A percentile compares a stretch with the other conserved stretches of the same genome.
phyloP scores from a whole-genome alignment of 2,888 invertebrate species.

The Trichopoda pennipes region DNA sequence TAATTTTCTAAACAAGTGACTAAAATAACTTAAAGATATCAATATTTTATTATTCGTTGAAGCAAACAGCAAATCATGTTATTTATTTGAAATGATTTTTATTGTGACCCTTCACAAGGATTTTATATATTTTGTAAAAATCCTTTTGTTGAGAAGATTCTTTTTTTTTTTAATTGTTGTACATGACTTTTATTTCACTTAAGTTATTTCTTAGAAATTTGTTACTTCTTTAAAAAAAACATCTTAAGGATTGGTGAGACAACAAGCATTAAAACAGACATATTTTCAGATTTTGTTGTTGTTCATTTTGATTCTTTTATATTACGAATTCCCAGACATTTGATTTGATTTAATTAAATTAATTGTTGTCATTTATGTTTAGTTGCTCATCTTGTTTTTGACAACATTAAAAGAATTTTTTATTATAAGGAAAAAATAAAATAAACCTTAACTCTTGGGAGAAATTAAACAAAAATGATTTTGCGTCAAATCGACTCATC shows the following conservation, averaged over 20 bases:
- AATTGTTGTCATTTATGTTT: slow-evolving; percentile 10
- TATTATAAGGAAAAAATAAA: no score
- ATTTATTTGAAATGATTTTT: background rate
- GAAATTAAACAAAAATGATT: background rate
- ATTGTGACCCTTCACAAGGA: background rate
- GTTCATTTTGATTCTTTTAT: background rate
- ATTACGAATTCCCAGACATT: slow-evolving; percentile 12
- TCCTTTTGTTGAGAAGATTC: background rate
- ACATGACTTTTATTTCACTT: background rate
- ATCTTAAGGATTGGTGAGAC: background rate
- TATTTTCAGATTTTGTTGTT: background rate
- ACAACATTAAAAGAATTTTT: no score
- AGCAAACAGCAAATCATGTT: background rate
- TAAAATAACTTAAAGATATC: slow-evolving; percentile 11
- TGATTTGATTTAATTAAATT: slow-evolving; percentile 19
- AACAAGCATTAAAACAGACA: background rate
- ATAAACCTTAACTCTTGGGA: background rate
- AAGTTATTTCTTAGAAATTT: background rate
- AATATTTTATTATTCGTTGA: background rate
- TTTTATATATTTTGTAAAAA: background rate
- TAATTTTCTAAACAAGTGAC: background rate
- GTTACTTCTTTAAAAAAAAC: background rate
- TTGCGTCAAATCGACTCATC: background rate
- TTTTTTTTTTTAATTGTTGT: background rate
- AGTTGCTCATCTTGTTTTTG: background rate